Evolutionary conservation across 2,113 vertebrate species (phyloP).

Genomic region (Oenanthe melanoleuca): DNA sequence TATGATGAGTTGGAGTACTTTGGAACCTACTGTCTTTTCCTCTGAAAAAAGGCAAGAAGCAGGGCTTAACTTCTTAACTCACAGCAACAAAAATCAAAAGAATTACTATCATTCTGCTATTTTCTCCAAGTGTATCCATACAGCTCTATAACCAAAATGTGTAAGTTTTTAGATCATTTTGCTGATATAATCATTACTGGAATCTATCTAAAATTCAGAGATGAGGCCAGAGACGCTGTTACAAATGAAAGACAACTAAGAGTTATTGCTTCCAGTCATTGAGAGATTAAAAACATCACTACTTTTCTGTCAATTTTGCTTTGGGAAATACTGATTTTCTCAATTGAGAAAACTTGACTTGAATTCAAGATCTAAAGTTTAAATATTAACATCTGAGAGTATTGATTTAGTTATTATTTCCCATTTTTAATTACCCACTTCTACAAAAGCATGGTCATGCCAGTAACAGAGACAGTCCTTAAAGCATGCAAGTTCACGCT

Average conservation of each 20-base stretch:
- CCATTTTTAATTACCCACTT: not conserved
- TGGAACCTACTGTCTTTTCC: not conserved
- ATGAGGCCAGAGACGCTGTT: not conserved
- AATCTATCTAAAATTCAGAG: not conserved
- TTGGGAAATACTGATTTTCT: not conserved
- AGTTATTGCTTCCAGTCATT: not conserved
- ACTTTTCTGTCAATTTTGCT: not conserved
- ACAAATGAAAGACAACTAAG: not conserved
- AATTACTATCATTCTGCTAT: not conserved
- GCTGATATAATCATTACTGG: not conserved
- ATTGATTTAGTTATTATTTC: not conserved
- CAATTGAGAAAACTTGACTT: not conserved
- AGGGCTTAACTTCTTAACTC: not conserved
- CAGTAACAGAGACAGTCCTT: not conserved
- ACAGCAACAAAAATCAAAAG: not conserved
- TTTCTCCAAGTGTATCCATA: not conserved
- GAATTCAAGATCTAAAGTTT: not conserved
- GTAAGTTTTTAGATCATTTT: not conserved
- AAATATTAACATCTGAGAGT: not conserved
- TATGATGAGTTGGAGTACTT: not conserved
- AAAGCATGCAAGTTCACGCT: not conserved
- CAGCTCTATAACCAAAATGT: not conserved
- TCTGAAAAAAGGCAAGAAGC: not conserved
- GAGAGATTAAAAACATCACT: not conserved
- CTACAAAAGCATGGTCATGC: not conserved